These are phyloP conservation scores for Phasia obesa DNA, from an alignment of 2,888 invertebrate genomes.

Conservation along the genomic window DNA sequence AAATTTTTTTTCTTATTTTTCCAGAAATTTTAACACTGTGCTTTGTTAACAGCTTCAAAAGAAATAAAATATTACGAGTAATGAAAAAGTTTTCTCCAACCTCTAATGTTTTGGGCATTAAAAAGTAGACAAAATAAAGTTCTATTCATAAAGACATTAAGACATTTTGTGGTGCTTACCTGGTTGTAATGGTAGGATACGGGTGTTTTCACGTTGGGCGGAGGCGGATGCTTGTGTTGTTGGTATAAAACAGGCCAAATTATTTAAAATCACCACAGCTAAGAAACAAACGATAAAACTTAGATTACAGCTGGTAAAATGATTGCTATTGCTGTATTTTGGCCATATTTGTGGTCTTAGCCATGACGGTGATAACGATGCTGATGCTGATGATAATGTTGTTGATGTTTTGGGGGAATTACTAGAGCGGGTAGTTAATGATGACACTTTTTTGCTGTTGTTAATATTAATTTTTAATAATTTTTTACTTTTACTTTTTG, in stretches of 20 bases:
- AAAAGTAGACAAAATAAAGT: neutral
- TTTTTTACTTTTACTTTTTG: constrained; percentile 71
- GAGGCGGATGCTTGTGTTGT: constrained; percentile 73
- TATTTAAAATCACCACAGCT: constrained; percentile 78
- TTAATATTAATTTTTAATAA: constrained; percentile 63
- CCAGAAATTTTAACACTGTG: neutral
- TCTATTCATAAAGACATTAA: constrained; percentile 6
- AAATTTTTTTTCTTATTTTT: neutral
- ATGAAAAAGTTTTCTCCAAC: neutral
- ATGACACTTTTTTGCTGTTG: constrained; percentile 71
- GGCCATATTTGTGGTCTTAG: constrained; percentile 36
- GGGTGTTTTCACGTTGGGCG: constrained; percentile 75
- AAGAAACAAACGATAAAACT: constrained; percentile 76
- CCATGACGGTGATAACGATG: constrained; percentile 17
- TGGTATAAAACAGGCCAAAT: constrained; percentile 76
- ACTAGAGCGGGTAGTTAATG: constrained; percentile 49
- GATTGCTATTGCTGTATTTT: constrained; percentile 9
- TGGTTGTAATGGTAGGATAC: constrained; percentile 78
- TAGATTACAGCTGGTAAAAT: constrained; percentile 71
- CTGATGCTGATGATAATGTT: constrained; percentile 11
- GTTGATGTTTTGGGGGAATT: constrained; percentile 44
- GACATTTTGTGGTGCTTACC: constrained; percentile 73
- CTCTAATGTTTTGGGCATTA: neutral
- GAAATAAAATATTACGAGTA: neutral
- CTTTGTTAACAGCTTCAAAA: neutral